These are phyloP conservation scores for Scaptomyza polygonia DNA, from an alignment of 2,888 invertebrate genomes.

Conservation along the genomic window DNA sequence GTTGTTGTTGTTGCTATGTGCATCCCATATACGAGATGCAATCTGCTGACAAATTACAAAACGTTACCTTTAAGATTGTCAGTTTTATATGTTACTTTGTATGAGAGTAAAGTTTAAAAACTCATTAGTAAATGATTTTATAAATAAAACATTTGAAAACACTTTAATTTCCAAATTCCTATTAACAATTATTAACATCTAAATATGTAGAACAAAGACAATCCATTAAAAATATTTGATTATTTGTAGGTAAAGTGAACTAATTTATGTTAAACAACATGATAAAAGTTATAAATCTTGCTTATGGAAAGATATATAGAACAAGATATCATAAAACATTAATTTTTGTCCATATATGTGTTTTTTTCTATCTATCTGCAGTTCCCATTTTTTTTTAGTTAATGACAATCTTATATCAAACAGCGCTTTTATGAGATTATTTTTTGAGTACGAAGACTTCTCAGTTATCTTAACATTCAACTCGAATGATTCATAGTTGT, in stretches of 20 bases:
- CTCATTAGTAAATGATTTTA: background rate
- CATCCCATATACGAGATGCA: background rate
- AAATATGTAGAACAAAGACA: no score
- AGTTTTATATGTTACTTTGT: background rate
- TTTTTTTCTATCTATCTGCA: background rate
- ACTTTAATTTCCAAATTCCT: background rate
- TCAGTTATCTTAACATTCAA: conserved; percentile 3
- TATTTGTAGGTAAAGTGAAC: no score
- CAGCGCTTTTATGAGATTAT: background rate
- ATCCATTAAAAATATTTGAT: background rate
- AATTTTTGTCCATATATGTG: background rate
- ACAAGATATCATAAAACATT: background rate
- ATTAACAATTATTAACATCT: background rate
- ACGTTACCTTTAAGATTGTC: background rate
- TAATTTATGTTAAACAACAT: no score
- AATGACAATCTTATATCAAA: background rate
- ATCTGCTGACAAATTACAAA: conserved; percentile 2
- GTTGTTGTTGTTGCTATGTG: background rate
- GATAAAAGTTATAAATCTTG: no score
- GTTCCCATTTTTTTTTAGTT: background rate
- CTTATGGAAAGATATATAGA: background rate
- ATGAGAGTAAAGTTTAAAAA: background rate
- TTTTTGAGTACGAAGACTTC: background rate
- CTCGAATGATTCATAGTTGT: conserved; percentile 30
- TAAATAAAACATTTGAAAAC: background rate